Evolutionary conservation across 2,113 vertebrate species (phyloP).

Genomic region (Mirza zaza): DNA sequence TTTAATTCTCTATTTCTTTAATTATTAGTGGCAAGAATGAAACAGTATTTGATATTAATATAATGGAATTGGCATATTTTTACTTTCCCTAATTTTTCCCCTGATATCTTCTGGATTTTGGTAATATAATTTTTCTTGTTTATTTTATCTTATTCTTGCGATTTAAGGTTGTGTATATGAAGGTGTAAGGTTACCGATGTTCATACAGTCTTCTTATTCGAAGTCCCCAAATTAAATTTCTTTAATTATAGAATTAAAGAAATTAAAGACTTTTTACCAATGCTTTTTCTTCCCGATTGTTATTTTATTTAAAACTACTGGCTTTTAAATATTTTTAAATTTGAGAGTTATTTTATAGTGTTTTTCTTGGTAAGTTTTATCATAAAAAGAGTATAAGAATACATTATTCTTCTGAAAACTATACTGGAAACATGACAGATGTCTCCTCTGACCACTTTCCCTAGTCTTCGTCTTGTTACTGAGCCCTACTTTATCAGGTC

Average conservation of each 20-base stretch:
- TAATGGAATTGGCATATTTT: not conserved
- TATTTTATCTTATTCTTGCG: constrained; percentile 29
- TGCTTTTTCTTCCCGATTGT: not conserved
- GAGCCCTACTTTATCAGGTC: not conserved
- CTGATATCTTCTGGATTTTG: not conserved
- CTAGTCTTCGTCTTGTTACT: not conserved
- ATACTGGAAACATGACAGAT: not conserved
- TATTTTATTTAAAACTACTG: not conserved
- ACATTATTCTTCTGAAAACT: not conserved
- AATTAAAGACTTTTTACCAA: not conserved
- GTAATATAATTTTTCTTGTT: not conserved
- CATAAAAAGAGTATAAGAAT: not conserved
- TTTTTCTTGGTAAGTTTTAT: constrained; percentile 1
- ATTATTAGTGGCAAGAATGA: constrained; percentile 34
- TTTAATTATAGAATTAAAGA: not conserved
- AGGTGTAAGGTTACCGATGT: not conserved
- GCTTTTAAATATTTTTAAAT: constrained; percentile 2
- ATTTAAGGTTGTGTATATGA: not conserved
- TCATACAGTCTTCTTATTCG: not conserved
- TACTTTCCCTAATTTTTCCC: not conserved
- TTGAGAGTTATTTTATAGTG: not conserved
- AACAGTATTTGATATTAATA: constrained; percentile 31
- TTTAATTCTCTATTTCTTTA: constrained; percentile 32
- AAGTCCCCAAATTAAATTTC: not conserved
- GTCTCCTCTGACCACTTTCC: not conserved